Conservation (phyloP, 1,140 invertebrate species). For the Drosophila takahashii region DNA sequence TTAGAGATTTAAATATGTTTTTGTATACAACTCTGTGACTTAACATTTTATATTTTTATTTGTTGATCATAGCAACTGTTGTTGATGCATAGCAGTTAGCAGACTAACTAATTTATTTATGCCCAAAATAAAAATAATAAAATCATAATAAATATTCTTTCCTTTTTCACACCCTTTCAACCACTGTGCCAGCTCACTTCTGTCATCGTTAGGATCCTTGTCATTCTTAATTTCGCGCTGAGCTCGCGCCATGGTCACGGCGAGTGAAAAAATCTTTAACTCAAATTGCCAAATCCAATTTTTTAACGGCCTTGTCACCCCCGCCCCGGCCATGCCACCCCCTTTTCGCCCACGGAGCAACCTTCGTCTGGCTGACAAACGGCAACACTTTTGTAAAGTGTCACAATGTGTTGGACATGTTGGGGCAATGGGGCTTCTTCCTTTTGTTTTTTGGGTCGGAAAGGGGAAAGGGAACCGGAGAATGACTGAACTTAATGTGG, state of each 20-base stretch:
- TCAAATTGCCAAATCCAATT: slow-evolving; percentile 76
- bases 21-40: no score
- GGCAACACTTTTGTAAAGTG: slow-evolving; percentile 74
- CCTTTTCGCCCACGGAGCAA: background rate
- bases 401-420: slow-evolving; percentile 67
- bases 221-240: slow-evolving; percentile 71
- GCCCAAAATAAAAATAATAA: no score
- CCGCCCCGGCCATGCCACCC: background rate
- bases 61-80: no score
- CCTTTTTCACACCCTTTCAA: background rate
- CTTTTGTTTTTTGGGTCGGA: background rate
- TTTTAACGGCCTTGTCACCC: slow-evolving; percentile 45
- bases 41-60: no score
- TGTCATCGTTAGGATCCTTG: slow-evolving; percentile 58
- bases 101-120: no score
- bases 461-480: background rate
- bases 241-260: slow-evolving; percentile 26
- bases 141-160: no score
- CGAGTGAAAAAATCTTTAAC: slow-evolving; percentile 64
- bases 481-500: slow-evolving; percentile 54
- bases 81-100: no score
- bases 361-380: slow-evolving; percentile 62
- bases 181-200: slow-evolving; percentile 51
- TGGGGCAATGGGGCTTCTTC: slow-evolving; percentile 21
- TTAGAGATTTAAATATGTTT: no score